These are phyloP conservation scores for Brachionus plicatilis DNA, from an alignment of 1,140 invertebrate genomes.

Conservation along the genomic window DNA sequence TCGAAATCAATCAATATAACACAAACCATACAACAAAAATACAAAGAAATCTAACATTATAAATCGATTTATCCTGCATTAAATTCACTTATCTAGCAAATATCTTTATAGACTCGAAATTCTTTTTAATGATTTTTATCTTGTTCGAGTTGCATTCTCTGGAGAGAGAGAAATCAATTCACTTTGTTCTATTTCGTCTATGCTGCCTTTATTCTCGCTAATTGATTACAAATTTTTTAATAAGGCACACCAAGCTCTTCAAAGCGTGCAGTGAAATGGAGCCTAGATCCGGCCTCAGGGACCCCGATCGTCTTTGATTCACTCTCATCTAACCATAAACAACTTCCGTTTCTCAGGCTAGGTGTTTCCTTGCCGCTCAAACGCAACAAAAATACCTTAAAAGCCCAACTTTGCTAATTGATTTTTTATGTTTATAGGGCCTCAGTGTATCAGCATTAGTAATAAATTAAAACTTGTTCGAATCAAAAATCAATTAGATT, in stretches of 20 bases:
- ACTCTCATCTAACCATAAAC: conserved; percentile 10
- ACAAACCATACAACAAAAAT: conserved; percentile 20
- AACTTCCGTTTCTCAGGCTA: conserved; percentile 6
- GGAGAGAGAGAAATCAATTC: background rate
- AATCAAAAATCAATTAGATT: conserved; percentile 20
- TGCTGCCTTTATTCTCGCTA: background rate
- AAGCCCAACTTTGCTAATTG: background rate
- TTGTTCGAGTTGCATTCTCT: conserved; percentile 4
- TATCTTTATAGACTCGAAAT: conserved; percentile 18
- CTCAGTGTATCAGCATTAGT: background rate
- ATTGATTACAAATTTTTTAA: conserved; percentile 34
- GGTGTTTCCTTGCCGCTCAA: background rate
- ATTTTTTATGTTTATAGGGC: conserved; percentile 19
- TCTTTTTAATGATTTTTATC: conserved; percentile 33
- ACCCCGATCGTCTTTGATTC: background rate
- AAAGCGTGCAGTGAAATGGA: background rate
- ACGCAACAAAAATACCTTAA: background rate
- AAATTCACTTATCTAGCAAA: conserved; percentile 28
- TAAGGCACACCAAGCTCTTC: background rate
- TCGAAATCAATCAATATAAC: conserved; percentile 31
- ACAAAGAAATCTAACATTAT: conserved; percentile 12
- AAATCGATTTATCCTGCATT: conserved; percentile 31
- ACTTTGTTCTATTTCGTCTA: background rate
- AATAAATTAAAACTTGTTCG: background rate
- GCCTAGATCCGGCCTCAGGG: background rate